Conservation (phyloP, 2,888 invertebrate genomes). For the Nowickia ferox region DNA sequence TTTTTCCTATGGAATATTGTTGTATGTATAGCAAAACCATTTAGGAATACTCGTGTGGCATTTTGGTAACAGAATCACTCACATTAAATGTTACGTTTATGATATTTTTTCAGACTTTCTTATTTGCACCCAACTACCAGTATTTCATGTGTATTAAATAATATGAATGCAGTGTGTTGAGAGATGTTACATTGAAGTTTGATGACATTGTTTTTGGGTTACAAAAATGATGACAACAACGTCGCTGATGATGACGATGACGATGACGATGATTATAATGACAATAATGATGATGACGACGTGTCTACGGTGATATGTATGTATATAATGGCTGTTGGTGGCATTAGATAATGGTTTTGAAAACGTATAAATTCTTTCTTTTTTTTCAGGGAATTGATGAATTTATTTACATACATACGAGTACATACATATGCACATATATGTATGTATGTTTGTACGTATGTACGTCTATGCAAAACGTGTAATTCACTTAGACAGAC, state of each 20-base stretch:
- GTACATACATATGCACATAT: background rate
- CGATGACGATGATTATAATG: slow-evolving; percentile 1
- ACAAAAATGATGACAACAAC: slow-evolving; percentile 53
- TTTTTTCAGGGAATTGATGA: slow-evolving; percentile 49
- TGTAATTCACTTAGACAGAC: slow-evolving; percentile 8
- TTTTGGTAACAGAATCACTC: background rate
- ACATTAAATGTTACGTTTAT: slow-evolving; percentile 29
- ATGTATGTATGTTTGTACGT: background rate
- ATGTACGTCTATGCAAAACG: no score
- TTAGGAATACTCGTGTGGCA: background rate
- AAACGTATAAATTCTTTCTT: slow-evolving; percentile 1
- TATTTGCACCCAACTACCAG: slow-evolving; percentile 9
- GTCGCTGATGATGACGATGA: background rate
- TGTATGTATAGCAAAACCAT: slow-evolving; percentile 1
- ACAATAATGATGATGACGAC: slow-evolving; percentile 25
- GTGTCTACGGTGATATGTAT: slow-evolving; percentile 23
- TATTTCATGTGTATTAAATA: slow-evolving; percentile 42
- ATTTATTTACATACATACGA: slow-evolving; percentile 22
- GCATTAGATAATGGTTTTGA: slow-evolving; percentile 65
- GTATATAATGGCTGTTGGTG: slow-evolving; percentile 48
- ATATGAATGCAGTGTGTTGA: slow-evolving; percentile 48
- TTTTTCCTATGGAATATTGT: slow-evolving; percentile 17
- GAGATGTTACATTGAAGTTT: slow-evolving; percentile 58
- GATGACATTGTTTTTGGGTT: slow-evolving; percentile 68
- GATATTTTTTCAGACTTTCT: slow-evolving; percentile 11